A percentile compares a stretch with the other conserved stretches of the same genome.
These are phyloP conservation scores for Ornithoptera alexandrae DNA, from an alignment of 2,888 invertebrate species.

Conservation along the genomic window DNA sequence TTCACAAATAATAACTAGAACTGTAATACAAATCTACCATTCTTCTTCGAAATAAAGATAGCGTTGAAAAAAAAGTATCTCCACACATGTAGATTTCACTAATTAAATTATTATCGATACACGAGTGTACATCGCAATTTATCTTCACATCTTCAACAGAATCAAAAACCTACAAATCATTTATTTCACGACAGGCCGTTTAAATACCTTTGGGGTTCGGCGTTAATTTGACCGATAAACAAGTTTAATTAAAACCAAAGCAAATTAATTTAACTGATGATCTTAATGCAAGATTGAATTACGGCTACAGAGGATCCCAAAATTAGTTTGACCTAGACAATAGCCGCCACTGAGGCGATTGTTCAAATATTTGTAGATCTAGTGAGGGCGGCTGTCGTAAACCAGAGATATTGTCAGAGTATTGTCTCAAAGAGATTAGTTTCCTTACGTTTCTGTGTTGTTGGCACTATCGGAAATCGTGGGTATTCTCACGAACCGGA, in stretches of 20 bases:
- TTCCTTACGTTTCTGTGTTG: conserved; percentile 60
- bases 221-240: conserved; percentile 42
- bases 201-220: conserved; percentile 28
- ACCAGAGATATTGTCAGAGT: conserved; percentile 70
- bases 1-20: no score
- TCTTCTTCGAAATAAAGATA: no score
- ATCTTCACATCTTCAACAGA: not conserved
- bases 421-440: conserved; percentile 76
- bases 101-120: not conserved
- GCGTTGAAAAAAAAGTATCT: no score
- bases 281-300: conserved; percentile 70
- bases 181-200: conserved; percentile 35
- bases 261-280: conserved; percentile 57
- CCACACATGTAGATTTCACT: not conserved
- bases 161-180: conserved; percentile 18
- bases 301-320: conserved; percentile 58
- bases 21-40: no score
- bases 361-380: conserved; percentile 74
- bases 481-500: conserved; percentile 9
- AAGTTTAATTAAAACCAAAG: conserved; percentile 54
- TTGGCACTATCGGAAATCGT: conserved; percentile 39
- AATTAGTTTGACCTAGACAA: conserved; percentile 78
- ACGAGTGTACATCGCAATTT: not conserved
- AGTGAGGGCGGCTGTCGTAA: conserved; percentile 64
- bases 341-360: conserved; percentile 55